A percentile compares a stretch with the other conserved stretches of the same genome.
phyloP scores from a whole-genome alignment of 1,140 invertebrate species.

The Tetragnatha versicolor region DNA sequence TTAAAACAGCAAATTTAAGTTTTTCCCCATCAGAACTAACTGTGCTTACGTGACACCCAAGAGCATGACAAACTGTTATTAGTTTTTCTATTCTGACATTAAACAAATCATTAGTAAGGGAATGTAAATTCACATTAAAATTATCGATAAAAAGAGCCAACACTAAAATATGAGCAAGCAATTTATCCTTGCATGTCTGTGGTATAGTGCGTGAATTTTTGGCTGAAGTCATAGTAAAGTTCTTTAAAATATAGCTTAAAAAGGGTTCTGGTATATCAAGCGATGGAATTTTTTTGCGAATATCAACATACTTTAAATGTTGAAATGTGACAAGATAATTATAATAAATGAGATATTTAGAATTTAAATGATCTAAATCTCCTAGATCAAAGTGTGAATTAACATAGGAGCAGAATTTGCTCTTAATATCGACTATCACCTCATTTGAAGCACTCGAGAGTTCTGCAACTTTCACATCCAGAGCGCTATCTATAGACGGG shows the following conservation, averaged over 20 bases:
- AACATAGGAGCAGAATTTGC: slow-evolving; percentile 5
- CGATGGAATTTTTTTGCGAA: neutral
- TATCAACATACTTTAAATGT: neutral
- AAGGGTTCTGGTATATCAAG: slow-evolving; percentile 6
- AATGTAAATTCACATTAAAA: neutral
- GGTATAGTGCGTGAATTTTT: neutral
- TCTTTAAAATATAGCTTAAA: neutral
- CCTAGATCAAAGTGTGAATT: neutral
- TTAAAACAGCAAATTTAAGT: neutral
- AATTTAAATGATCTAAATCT: neutral
- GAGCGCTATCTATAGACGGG: neutral
- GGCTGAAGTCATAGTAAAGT: neutral
- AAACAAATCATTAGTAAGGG: neutral
- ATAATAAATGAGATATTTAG: slow-evolving; percentile 6
- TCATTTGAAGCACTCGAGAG: neutral
- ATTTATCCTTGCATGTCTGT: slow-evolving; percentile 3
- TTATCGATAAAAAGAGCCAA: slow-evolving; percentile 18
- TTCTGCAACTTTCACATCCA: neutral
- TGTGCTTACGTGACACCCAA: slow-evolving; percentile 2
- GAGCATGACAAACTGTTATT: neutral
- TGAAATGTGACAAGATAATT: neutral
- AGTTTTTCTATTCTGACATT: neutral
- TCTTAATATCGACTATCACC: neutral
- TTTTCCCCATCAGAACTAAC: neutral
- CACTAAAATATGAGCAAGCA: slow-evolving; percentile 10